Conservation (phyloP, 1,140 invertebrate genomes). For the Drosophila ananassae region DNA sequence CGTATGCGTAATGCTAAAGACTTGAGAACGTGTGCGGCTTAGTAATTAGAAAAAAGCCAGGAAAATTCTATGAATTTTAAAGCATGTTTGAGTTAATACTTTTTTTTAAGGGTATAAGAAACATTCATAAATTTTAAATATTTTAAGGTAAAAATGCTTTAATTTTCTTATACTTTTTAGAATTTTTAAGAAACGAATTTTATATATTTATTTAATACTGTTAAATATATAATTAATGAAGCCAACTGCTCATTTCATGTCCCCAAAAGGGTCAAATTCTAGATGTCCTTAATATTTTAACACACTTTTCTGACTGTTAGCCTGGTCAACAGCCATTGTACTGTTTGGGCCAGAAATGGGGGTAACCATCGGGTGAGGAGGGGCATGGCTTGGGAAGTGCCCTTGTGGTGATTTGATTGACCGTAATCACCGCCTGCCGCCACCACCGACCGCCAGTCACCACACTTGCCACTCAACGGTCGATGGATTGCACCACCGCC, state of each 20-base stretch:
- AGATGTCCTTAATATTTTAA: background rate
- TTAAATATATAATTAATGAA: background rate
- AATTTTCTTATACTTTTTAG: no score
- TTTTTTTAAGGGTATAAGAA: no score
- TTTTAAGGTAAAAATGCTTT: no score
- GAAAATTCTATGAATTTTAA: background rate
- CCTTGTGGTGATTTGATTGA: slow-evolving; percentile 28
- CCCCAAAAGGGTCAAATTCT: background rate
- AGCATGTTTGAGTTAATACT: background rate
- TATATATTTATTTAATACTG: background rate
- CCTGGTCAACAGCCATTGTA: background rate
- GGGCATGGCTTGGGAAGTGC: slow-evolving; percentile 3
- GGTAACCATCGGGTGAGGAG: background rate
- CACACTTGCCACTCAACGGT: slow-evolving; percentile 22
- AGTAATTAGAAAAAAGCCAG: background rate
- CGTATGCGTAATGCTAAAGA: slow-evolving; percentile 38
- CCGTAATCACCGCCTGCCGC: slow-evolving; percentile 27
- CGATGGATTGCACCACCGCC: slow-evolving; percentile 34
- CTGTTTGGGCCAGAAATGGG: background rate
- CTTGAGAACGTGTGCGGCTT: background rate
- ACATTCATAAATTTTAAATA: no score
- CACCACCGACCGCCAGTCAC: slow-evolving; percentile 20
- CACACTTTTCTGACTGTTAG: background rate
- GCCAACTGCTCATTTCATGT: background rate
- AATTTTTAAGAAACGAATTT: no score